Percentiles rank a stretch among this genome's conserved stretches.
Evolutionary conservation across 2,797 vertebrate species (phyloP).

Genomic region (Picus viridis): DNA sequence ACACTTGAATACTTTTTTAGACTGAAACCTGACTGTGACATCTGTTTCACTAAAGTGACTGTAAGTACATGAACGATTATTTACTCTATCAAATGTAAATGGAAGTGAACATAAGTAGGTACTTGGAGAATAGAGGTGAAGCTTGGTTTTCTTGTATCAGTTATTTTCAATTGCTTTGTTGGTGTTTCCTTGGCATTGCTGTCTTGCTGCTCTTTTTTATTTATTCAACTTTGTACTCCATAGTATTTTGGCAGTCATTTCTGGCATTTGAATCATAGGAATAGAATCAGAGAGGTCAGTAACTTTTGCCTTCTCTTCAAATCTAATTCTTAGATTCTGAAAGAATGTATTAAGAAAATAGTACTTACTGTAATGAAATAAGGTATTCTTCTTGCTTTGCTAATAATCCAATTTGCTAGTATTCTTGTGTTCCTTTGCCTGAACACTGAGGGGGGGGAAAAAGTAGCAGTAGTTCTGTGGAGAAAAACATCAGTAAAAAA

Average conservation of each 20-base stretch:
- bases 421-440: neutral
- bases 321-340: neutral
- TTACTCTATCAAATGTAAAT: neutral
- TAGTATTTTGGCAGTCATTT: neutral
- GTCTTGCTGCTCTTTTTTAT: neutral
- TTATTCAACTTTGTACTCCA: neutral
- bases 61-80: neutral
- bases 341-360: neutral
- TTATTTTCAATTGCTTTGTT: neutral
- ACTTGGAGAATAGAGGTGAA: neutral
- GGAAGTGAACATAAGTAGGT: neutral
- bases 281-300: neutral
- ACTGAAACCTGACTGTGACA: neutral
- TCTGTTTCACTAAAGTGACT: neutral
- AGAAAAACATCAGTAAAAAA: neutral
- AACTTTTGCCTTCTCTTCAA: neutral
- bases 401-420: neutral
- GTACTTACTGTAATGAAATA: neutral
- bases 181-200: neutral
- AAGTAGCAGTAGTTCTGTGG: neutral
- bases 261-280: neutral
- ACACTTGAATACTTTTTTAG: neutral
- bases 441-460: neutral
- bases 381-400: neutral
- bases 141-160: neutral